phyloP scores from a whole-genome alignment of 2,888 invertebrate species.

The Meteorus colon region DNA sequence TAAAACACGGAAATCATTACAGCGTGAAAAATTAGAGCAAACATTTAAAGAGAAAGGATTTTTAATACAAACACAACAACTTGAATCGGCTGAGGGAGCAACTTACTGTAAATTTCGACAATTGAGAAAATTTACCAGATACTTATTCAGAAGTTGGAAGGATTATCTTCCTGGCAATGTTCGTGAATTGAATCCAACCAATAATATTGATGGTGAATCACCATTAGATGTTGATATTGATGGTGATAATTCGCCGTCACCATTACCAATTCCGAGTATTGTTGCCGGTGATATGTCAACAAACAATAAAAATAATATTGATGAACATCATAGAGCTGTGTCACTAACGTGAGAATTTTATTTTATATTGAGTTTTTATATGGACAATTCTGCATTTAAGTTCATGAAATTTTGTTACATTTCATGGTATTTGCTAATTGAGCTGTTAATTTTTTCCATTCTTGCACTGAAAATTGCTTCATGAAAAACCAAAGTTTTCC shows the following conservation, averaged over 20 bases:
- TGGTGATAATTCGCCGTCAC: constrained; percentile 52
- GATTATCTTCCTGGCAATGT: constrained; percentile 90
- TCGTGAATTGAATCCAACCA: constrained; percentile 63
- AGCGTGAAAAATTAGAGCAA: constrained; percentile 90
- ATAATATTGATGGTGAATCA: constrained; percentile 54
- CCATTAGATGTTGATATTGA: constrained; percentile 57
- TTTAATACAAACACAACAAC: constrained; percentile 92
- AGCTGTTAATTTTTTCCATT: too few relatives aligned
- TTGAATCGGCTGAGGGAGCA: constrained; percentile 94
- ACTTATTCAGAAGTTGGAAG: constrained; percentile 94
- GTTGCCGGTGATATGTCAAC: constrained; percentile 31
- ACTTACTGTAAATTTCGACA: constrained; percentile 96
- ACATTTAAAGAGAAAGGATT: constrained; percentile 95
- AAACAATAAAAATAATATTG: not conserved
- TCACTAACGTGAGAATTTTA: constrained; percentile 59
- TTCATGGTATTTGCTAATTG: too few relatives aligned
- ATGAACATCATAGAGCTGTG: constrained; percentile 39
- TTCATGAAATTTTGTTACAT: not conserved
- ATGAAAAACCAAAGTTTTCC: too few relatives aligned
- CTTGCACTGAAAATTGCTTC: too few relatives aligned
- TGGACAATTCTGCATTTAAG: not conserved
- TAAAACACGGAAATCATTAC: constrained; percentile 87
- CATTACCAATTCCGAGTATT: constrained; percentile 52
- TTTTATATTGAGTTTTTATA: not conserved
- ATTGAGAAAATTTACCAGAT: constrained; percentile 91